These are phyloP conservation scores for Venusia cambrica DNA, from an alignment of 2,888 invertebrate species.

Conservation along the genomic window DNA sequence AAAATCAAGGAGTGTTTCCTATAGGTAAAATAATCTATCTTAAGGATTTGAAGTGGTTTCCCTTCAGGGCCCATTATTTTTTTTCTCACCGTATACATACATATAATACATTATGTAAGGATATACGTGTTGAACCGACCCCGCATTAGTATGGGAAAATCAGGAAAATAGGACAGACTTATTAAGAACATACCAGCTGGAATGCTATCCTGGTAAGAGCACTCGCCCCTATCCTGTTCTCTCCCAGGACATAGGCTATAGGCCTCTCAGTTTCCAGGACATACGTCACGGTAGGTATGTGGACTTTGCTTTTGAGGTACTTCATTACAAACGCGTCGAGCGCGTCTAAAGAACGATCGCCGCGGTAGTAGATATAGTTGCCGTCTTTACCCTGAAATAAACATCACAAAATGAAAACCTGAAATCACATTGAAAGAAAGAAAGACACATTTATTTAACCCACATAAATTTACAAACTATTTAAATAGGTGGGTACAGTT, in stretches of 20 bases:
- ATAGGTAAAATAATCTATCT: too few species aligned
- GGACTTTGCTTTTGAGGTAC: conserved; percentile 63
- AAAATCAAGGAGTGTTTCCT: too few species aligned
- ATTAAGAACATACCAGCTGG: conserved; percentile 83
- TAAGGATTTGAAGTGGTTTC: too few species aligned
- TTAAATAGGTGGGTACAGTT: too few species aligned
- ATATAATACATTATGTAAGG: too few species aligned
- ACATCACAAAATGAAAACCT: too few species aligned
- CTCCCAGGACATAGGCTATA: conserved; percentile 76
- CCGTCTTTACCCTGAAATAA: conserved; percentile 70
- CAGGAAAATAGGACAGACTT: background rate
- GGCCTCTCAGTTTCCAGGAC: conserved; percentile 48
- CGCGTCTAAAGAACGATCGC: conserved; percentile 79
- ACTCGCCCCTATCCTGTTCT: conserved; percentile 76
- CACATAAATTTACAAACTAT: too few species aligned
- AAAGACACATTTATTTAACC: too few species aligned
- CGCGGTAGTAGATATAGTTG: conserved; percentile 81
- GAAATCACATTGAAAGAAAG: too few species aligned
- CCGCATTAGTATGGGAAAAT: conserved; percentile 5
- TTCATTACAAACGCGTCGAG: conserved; percentile 84
- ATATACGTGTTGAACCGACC: background rate
- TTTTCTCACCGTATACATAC: too few species aligned
- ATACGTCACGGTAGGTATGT: conserved; percentile 46
- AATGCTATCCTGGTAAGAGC: conserved; percentile 85
- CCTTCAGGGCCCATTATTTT: too few species aligned